Conservation (phyloP, 2,113 vertebrate species). For the Scalopus aquaticus region DNA sequence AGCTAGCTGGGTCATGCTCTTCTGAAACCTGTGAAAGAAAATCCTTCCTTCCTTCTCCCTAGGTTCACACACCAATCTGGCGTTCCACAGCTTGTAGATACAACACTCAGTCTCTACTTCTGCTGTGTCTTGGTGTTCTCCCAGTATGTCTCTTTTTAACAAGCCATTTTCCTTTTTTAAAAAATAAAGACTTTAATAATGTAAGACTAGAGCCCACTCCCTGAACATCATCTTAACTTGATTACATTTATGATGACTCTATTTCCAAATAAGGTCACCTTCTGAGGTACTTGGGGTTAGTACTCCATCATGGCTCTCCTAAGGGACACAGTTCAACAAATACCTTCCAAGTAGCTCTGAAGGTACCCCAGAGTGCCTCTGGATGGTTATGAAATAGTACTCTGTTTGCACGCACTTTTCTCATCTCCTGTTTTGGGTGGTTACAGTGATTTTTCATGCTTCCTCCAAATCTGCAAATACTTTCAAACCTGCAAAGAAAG, state of each 20-base stretch:
- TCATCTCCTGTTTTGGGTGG: neutral
- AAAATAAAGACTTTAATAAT: neutral
- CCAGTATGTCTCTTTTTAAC: neutral
- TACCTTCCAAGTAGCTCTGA: neutral
- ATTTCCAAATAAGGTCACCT: constrained; percentile 28
- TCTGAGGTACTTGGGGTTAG: neutral
- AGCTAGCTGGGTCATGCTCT: neutral
- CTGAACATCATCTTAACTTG: neutral
- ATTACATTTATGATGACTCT: neutral
- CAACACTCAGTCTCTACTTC: neutral
- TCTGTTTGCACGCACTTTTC: neutral
- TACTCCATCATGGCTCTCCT: neutral
- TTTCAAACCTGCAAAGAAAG: neutral
- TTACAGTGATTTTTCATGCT: neutral
- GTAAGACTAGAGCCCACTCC: neutral
- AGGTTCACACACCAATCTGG: neutral
- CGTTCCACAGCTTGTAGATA: neutral
- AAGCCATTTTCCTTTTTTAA: neutral
- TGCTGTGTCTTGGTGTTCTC: neutral
- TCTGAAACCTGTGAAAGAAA: neutral
- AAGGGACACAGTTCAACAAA: neutral
- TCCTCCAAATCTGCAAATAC: neutral
- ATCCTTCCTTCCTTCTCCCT: neutral
- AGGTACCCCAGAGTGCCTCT: neutral
- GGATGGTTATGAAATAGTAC: neutral